Evolutionary conservation across 1,140 invertebrate species (phyloP).

Genomic region (Adoxophyes honmai): DNA sequence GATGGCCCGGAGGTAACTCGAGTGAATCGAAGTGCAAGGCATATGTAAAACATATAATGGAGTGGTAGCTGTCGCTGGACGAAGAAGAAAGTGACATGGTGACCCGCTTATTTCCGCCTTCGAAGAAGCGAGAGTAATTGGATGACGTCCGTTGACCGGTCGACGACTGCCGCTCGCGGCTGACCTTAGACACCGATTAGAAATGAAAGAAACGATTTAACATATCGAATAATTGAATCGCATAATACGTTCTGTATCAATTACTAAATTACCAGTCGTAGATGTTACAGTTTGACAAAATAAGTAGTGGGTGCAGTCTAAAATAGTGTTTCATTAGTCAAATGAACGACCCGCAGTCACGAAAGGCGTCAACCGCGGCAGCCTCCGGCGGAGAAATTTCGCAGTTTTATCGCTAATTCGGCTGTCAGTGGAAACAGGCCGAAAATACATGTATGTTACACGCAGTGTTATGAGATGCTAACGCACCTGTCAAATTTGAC

Average conservation of each 20-base stretch:
- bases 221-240: not conserved
- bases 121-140: constrained; percentile 48
- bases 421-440: not conserved
- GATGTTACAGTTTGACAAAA: constrained; percentile 13
- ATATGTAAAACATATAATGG: constrained; percentile 17
- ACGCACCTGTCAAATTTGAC: constrained; percentile 32
- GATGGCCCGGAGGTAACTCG: not conserved
- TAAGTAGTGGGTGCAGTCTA: constrained; percentile 22
- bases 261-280: not conserved
- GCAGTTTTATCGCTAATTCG: constrained; percentile 3
- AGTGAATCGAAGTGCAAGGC: not conserved
- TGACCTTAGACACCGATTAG: constrained; percentile 1
- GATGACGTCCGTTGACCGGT: constrained; percentile 29
- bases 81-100: constrained; percentile 58
- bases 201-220: constrained; percentile 4
- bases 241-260: not conserved
- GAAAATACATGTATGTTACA: not conserved
- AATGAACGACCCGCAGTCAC: constrained; percentile 31
- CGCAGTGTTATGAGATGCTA: not conserved
- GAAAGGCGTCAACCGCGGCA: constrained; percentile 19
- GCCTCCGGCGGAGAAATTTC: constrained; percentile 16
- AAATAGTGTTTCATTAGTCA: constrained; percentile 30
- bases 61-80: constrained; percentile 29
- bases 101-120: constrained; percentile 38
- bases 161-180: not conserved